Evolutionary conservation across 1,140 invertebrate genomes (phyloP).

Genomic region (Nephotettix cincticeps): DNA sequence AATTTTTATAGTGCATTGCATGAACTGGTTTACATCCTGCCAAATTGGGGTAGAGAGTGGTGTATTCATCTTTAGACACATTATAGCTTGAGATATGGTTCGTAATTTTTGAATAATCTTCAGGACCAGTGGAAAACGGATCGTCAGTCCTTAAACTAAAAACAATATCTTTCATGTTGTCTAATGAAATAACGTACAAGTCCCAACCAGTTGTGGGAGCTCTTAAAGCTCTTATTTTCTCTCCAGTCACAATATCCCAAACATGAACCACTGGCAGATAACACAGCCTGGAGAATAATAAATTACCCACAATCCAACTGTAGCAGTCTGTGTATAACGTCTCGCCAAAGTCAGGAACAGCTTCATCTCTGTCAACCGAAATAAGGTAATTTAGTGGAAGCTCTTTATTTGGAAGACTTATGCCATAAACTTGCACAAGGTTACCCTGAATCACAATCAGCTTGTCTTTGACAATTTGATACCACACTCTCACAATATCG

Average conservation of each 20-base stretch:
- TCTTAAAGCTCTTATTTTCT: background rate
- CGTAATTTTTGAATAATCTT: background rate
- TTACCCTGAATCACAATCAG: constrained; percentile 9
- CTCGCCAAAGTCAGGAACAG: background rate
- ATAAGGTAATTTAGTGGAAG: background rate
- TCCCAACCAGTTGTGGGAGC: background rate
- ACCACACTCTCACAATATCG: background rate
- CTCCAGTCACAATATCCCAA: background rate
- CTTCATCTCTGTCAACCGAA: background rate
- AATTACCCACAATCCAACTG: constrained; percentile 8
- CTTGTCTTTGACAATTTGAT: constrained; percentile 13
- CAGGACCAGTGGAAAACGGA: background rate
- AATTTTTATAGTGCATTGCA: background rate
- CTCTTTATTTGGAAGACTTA: background rate
- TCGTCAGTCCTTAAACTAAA: constrained; percentile 9
- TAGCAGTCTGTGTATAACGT: constrained; percentile 10
- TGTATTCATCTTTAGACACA: constrained; percentile 2
- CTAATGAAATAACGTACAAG: background rate
- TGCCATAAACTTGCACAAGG: background rate
- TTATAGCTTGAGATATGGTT: constrained; percentile 3
- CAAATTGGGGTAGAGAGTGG: background rate
- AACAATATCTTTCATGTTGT: background rate
- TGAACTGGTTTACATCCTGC: constrained; percentile 3
- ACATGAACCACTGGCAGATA: constrained; percentile 3
- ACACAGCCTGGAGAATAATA: constrained; percentile 13